Evolutionary conservation across 1,140 invertebrate genomes (phyloP).

Genomic region (Drosophila malerkotliana): DNA sequence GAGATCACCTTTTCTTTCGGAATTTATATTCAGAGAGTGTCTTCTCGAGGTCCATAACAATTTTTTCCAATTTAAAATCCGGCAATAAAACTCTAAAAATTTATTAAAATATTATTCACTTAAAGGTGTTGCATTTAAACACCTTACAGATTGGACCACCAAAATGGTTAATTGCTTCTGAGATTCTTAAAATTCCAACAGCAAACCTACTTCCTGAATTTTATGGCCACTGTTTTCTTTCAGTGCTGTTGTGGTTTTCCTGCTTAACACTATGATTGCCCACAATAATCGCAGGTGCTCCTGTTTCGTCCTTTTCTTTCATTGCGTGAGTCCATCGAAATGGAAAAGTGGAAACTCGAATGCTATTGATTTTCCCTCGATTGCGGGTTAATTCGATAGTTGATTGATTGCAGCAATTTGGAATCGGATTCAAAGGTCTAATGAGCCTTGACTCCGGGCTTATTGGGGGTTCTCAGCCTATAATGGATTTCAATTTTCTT

Average conservation of each 20-base stretch:
- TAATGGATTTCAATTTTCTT: neutral
- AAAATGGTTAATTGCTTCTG: neutral
- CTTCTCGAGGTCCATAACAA: neutral
- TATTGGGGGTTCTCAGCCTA: neutral
- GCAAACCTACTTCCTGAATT: neutral
- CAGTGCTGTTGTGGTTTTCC: conserved; percentile 13
- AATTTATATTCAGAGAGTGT: neutral
- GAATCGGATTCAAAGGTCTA: conserved; percentile 28
- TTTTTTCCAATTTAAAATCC: neutral
- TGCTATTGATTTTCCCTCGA: conserved; percentile 55
- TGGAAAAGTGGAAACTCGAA: conserved; percentile 37
- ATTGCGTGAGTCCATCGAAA: conserved; percentile 30
- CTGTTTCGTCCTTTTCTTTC: conserved; percentile 2
- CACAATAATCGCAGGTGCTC: conserved; percentile 55
- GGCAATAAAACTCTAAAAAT: neutral
- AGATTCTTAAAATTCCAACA: too few relatives aligned
- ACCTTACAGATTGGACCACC: neutral
- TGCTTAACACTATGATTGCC: conserved; percentile 72
- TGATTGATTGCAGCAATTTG: conserved; percentile 71
- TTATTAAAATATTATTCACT: neutral
- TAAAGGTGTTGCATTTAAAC: neutral
- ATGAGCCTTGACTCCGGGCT: neutral
- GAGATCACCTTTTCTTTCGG: neutral
- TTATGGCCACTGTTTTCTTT: neutral
- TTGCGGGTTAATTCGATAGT: conserved; percentile 40